Conservation (phyloP, 2,113 vertebrate species). For the Lontra canadensis region DNA sequence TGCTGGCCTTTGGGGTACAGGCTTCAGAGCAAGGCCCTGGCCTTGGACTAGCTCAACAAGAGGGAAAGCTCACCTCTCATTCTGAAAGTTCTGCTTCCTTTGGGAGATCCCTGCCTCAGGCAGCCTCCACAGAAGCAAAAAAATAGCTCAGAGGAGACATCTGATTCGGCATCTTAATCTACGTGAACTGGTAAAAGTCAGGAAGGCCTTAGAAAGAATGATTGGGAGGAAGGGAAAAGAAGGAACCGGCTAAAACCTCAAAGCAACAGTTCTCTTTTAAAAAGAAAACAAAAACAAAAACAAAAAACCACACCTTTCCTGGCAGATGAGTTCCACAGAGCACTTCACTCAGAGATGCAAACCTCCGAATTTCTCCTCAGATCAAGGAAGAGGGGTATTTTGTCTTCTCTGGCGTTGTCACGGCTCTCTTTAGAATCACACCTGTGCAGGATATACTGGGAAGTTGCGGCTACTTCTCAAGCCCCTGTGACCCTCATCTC, state of each 20-base stretch:
- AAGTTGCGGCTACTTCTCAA: not conserved
- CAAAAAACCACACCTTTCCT: not conserved
- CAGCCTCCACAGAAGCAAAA: constrained; percentile 41
- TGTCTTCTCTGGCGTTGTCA: not conserved
- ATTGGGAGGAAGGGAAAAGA: constrained; percentile 18
- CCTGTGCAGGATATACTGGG: not conserved
- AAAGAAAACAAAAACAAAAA: not conserved
- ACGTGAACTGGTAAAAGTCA: not conserved
- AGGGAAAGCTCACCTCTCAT: not conserved
- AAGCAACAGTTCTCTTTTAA: not conserved
- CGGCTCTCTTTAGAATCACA: not conserved
- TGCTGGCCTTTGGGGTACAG: not conserved
- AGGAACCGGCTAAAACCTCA: not conserved
- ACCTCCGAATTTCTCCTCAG: not conserved
- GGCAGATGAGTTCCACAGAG: not conserved
- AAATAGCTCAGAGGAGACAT: constrained; percentile 48
- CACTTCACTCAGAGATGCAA: not conserved
- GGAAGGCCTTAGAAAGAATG: constrained; percentile 30
- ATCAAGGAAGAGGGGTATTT: not conserved
- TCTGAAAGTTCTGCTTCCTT: constrained; percentile 41
- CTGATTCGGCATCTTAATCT: constrained; percentile 54
- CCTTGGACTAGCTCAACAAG: not conserved
- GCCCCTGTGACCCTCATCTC: not conserved
- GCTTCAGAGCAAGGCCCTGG: not conserved
- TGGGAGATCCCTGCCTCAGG: constrained; percentile 47